Evolutionary conservation across 30 jellyfish, hydroid and myxozoan genomes (phyloP).

Genomic region (Hydractinia echinata): DNA sequence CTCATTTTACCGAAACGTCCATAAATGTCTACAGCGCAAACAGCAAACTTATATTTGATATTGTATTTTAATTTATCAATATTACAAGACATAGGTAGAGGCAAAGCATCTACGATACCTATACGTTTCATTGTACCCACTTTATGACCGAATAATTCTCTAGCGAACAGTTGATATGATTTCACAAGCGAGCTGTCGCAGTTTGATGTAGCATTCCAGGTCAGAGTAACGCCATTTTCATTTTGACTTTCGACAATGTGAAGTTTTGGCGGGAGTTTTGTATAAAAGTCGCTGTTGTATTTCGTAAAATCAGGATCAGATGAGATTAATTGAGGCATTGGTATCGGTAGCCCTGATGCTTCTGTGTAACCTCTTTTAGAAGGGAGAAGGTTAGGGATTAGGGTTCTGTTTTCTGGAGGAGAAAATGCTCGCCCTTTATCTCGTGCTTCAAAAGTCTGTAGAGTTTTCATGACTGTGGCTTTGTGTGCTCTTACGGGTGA

Average conservation of each 20-base stretch:
- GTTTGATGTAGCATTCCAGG: constrained; percentile 48
- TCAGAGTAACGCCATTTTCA: constrained; percentile 39
- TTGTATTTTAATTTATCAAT: constrained; percentile 29
- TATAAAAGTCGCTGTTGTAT: constrained; percentile 37
- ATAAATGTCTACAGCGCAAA: constrained; percentile 43
- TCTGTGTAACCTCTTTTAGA: not conserved
- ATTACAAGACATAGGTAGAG: constrained; percentile 45
- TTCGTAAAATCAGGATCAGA: not conserved
- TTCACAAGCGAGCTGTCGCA: constrained; percentile 42
- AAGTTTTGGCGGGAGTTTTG: constrained; percentile 40
- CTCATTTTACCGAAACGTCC: constrained; percentile 46
- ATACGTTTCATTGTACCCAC: constrained; percentile 45
- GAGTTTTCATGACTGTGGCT: not conserved
- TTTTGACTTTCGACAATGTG: constrained; percentile 49
- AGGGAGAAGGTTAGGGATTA: not conserved
- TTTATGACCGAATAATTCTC: constrained; percentile 43
- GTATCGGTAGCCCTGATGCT: constrained; percentile 5
- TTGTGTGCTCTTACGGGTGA: not conserved
- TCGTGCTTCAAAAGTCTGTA: not conserved
- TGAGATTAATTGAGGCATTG: not conserved
- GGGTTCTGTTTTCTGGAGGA: constrained; percentile 3
- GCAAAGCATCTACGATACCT: constrained; percentile 42
- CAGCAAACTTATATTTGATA: constrained; percentile 39
- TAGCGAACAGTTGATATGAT: constrained; percentile 39
- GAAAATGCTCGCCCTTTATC: not conserved